Conservation (phyloP, 2,888 invertebrate species). For the Caenorhabditis doughertyi region DNA sequence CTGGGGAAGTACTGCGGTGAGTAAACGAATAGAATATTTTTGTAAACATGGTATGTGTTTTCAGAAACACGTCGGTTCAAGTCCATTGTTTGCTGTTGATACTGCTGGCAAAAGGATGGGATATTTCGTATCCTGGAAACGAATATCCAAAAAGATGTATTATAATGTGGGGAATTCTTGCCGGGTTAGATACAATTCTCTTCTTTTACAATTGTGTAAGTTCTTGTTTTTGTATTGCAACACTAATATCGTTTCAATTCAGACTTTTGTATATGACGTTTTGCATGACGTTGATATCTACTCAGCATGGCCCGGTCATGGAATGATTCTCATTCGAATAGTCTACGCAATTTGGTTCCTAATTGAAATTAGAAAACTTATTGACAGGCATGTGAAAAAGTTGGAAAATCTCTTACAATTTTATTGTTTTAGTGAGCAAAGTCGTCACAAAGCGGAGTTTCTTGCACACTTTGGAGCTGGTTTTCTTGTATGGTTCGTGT, state of each 20-base stretch:
- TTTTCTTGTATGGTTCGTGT: slow-evolving; percentile 98
- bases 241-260: slow-evolving; percentile 47
- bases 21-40: slow-evolving; percentile 71
- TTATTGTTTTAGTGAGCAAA: slow-evolving; percentile 86
- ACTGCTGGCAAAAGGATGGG: slow-evolving; percentile 96
- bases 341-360: slow-evolving; percentile 94
- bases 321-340: slow-evolving; percentile 91
- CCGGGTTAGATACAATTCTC: slow-evolving; percentile 92
- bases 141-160: slow-evolving; percentile 86
- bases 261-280: slow-evolving; percentile 94
- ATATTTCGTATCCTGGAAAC: slow-evolving; percentile 85
- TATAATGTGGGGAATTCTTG: slow-evolving; percentile 93
- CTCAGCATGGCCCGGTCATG: slow-evolving; percentile 97
- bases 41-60: neutral
- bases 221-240: slow-evolving; percentile 65
- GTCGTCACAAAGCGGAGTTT: slow-evolving; percentile 92
- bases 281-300: slow-evolving; percentile 97
- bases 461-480: slow-evolving; percentile 97
- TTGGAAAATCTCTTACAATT: neutral
- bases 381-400: slow-evolving; percentile 86
- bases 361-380: slow-evolving; percentile 88
- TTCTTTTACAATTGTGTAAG: slow-evolving; percentile 97
- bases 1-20: slow-evolving; percentile 89
- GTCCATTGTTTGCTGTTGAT: slow-evolving; percentile 94
- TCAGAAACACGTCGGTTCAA: slow-evolving; percentile 84